Conservation (phyloP, 1,140 invertebrate genomes). For the Rhopalosiphum maidis region DNA sequence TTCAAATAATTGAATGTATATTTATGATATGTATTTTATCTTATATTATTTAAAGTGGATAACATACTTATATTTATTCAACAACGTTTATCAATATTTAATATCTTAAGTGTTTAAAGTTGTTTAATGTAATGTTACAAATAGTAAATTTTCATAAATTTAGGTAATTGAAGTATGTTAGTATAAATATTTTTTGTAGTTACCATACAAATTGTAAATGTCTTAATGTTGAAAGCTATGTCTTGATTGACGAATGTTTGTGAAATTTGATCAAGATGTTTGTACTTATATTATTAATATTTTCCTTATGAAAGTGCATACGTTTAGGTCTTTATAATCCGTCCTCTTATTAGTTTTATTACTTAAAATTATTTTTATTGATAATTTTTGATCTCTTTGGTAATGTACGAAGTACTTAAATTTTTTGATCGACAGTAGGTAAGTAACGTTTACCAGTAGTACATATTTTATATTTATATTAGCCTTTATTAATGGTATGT, state of each 20-base stretch:
- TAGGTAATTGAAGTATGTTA: not conserved
- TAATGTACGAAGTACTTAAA: conserved; percentile 35
- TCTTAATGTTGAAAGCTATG: not conserved
- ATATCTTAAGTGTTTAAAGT: not conserved
- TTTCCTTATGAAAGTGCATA: not conserved
- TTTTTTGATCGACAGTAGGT: not conserved
- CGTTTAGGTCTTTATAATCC: conserved; percentile 17
- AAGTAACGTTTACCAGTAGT: not conserved
- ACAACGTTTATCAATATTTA: conserved; percentile 3
- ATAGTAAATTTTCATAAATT: not conserved
- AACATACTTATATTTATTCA: conserved; percentile 9
- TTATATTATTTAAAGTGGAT: not conserved
- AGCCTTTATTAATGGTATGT: not conserved
- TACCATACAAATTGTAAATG: not conserved
- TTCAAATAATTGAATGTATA: not conserved
- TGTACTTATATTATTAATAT: conserved; percentile 4
- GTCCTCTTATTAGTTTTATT: not conserved
- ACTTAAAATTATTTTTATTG: not conserved
- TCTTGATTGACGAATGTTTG: not conserved
- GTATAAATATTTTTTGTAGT: not conserved
- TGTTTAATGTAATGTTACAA: not conserved
- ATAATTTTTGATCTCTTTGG: conserved; percentile 35
- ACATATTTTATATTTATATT: not conserved
- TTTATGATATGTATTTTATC: not conserved
- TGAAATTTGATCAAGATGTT: not conserved